Conservation (phyloP, 1,140 invertebrate species). For the Ceratina calcarata region DNA sequence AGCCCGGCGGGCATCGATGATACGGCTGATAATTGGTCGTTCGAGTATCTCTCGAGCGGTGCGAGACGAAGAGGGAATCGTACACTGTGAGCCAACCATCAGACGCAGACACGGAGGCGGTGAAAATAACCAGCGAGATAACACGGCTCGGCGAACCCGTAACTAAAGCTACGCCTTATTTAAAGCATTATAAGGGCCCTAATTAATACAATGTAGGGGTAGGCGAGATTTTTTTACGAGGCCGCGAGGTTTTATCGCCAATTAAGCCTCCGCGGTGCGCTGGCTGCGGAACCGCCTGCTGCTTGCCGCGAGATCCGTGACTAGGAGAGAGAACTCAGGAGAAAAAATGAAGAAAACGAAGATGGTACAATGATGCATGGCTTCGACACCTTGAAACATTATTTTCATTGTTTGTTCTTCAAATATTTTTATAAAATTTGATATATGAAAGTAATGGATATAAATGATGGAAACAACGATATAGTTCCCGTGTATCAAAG, state of each 20-base stretch:
- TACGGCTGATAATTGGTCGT: constrained; percentile 78
- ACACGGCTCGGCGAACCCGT: constrained; percentile 74
- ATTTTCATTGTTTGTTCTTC: neutral
- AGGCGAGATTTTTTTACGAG: constrained; percentile 78
- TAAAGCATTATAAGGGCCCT: constrained; percentile 76
- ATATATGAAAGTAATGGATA: neutral
- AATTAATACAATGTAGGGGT: constrained; percentile 79
- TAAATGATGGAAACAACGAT: neutral
- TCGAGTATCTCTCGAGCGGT: constrained; percentile 63
- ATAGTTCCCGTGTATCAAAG: constrained; percentile 10
- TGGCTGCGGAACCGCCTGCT: constrained; percentile 30
- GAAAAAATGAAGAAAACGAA: constrained; percentile 19
- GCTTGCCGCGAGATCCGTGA: constrained; percentile 12
- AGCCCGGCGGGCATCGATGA: constrained; percentile 74
- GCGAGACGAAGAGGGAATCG: constrained; percentile 58
- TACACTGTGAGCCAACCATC: neutral
- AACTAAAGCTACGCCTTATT: constrained; percentile 76
- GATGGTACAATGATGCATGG: constrained; percentile 56
- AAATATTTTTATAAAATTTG: neutral
- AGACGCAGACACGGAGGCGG: constrained; percentile 59
- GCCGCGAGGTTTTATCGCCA: constrained; percentile 77
- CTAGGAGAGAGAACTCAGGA: neutral
- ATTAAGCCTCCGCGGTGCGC: constrained; percentile 71
- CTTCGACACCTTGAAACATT: constrained; percentile 59
- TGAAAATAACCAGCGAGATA: constrained; percentile 71